Evolutionary conservation across 2,888 invertebrate species (phyloP).

Genomic region (Ichneumoninae sp.): DNA sequence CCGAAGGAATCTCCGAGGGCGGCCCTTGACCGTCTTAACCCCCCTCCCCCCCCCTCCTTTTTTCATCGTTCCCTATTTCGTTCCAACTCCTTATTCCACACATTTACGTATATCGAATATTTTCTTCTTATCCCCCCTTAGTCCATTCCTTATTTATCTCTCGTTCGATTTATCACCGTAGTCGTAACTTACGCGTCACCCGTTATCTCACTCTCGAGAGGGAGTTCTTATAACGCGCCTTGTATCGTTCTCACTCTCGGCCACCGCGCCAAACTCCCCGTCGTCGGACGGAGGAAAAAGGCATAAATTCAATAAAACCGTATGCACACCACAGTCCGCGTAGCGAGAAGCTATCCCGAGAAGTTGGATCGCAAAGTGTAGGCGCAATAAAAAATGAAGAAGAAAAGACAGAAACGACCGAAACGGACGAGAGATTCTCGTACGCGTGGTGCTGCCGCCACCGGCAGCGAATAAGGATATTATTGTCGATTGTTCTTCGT

Average conservation of each 20-base stretch:
- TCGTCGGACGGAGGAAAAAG: slow-evolving; percentile 68
- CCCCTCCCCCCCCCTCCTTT: slow-evolving; percentile 10
- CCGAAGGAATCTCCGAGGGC: slow-evolving; percentile 54
- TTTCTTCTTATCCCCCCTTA: slow-evolving; percentile 36
- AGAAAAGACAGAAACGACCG: slow-evolving; percentile 52
- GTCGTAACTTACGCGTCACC: slow-evolving; percentile 75
- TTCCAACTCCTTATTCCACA: not conserved
- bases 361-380: slow-evolving; percentile 2
- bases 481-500: slow-evolving; percentile 78
- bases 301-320: slow-evolving; percentile 76
- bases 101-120: not conserved
- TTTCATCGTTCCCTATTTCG: slow-evolving; percentile 39
- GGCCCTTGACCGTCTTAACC: slow-evolving; percentile 37
- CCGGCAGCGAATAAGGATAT: slow-evolving; percentile 73
- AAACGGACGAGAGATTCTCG: slow-evolving; percentile 51
- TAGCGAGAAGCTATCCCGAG: slow-evolving; percentile 27
- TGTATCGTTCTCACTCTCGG: slow-evolving; percentile 74
- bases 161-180: slow-evolving; percentile 73
- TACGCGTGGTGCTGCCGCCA: not conserved
- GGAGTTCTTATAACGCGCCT: slow-evolving; percentile 73
- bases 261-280: slow-evolving; percentile 37
- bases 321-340: slow-evolving; percentile 24
- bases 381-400: not conserved
- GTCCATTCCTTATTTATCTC: slow-evolving; percentile 27
- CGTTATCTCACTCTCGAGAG: slow-evolving; percentile 76